Evolutionary conservation across 2,113 vertebrate genomes (phyloP).

Genomic region (Tonatia bakeri): DNA sequence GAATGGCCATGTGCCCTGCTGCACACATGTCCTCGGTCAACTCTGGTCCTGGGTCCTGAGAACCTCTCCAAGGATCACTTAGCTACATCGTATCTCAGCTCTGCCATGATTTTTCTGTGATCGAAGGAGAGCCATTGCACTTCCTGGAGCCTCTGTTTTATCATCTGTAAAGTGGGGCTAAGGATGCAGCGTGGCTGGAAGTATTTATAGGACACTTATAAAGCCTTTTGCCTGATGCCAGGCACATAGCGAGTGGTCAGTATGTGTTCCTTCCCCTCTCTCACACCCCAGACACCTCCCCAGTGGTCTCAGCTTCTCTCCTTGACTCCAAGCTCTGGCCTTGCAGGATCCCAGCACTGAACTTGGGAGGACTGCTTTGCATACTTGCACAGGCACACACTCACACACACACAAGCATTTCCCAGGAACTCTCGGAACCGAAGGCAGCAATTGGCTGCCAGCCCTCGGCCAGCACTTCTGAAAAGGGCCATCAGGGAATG

Average conservation of each 20-base stretch:
- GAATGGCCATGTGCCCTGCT: rapidly evolving
- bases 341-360: background rate
- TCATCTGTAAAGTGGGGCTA: background rate
- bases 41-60: background rate
- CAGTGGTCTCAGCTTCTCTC: background rate
- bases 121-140: background rate
- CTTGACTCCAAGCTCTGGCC: background rate
- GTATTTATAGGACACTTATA: background rate
- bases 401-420: background rate
- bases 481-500: background rate
- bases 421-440: background rate
- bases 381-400: rapidly evolving
- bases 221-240: rapidly evolving
- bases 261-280: rapidly evolving
- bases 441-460: background rate
- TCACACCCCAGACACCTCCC: background rate
- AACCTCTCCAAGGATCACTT: too few relatives aligned
- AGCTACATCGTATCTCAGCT: rapidly evolving
- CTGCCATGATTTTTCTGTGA: background rate
- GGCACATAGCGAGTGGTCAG: too few relatives aligned
- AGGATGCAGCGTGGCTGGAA: background rate
- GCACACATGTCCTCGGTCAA: background rate
- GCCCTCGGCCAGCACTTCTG: background rate
- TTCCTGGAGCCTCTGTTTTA: background rate
- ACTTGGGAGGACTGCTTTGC: background rate